Base-by-base conservation (phyloP, 2,888 invertebrate genomes). In the Tetropium fuscum region DNA sequence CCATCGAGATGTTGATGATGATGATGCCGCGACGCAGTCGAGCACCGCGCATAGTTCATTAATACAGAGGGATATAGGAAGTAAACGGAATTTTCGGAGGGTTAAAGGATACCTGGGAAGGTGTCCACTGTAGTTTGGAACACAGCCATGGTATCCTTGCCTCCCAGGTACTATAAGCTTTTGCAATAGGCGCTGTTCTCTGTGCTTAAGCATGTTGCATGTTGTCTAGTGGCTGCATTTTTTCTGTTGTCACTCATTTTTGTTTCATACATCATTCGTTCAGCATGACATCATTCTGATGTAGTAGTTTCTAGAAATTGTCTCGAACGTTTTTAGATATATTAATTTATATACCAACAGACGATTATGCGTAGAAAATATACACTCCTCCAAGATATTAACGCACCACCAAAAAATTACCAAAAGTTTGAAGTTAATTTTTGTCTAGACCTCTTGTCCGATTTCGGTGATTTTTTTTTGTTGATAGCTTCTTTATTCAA, bases 111-210 rank as follows among this genome's bases (percentile, higher is more conserved):
- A 80, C 79, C 80, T 78, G 76, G 74, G 77, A 72, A 76, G 76
- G 77, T 77, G 78, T 79, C 79, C 80, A 80, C 84, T 84, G 83
- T 84, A 84, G 76, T 84, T 85, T 83, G 85, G 84, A 85, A 85
- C 84, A 85, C 85, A 85, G 85, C 85, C 85, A 86, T 86, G 85
- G 86, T 86, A 84, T 86, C 85, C 84, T 83, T 85, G 82, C 84
- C 85, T 84, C 85, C 85, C 83, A 86, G 86, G 85, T 86, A 86
- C 83, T 75, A 69, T 69, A 66, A 68, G 69, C 68, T 71, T 72
- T 69, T 63, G 73, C 73, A 68, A 66, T 74, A 74, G 75, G 69
- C 72, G 74, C 73, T 73, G 67, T 27, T 27, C 27, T 25, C 44
- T 44, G 13, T n/a, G 25, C 40, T 40, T 51, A 40, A 40, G 36